These are phyloP conservation scores for Tapera naevia DNA, from an alignment of 2,797 vertebrate genomes.

Conservation along the genomic window DNA sequence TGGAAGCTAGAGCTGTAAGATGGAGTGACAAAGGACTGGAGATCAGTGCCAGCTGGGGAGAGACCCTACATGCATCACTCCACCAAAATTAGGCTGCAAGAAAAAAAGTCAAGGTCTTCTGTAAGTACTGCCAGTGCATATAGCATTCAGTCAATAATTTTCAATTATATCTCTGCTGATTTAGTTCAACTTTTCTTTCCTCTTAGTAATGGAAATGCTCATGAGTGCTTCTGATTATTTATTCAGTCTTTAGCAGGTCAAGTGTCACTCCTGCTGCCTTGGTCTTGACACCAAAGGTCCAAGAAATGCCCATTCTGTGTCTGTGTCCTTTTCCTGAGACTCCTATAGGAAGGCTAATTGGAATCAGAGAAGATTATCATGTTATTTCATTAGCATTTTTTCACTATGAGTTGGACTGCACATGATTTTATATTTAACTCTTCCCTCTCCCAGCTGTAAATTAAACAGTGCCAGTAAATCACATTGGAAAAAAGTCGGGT, in stretches of 20 bases:
- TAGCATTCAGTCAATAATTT: neutral
- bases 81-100: conserved; percentile 33
- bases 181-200: neutral
- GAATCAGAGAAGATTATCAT: neutral
- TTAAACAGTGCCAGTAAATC: neutral
- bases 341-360: neutral
- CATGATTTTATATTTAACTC: neutral
- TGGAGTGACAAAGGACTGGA: conserved; percentile 1
- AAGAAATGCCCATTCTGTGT: neutral
- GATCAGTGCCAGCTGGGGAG: neutral
- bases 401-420: neutral
- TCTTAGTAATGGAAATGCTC: neutral
- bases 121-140: neutral
- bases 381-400: neutral
- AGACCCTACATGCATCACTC: conserved; percentile 7
- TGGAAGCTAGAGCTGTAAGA: neutral
- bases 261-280: neutral
- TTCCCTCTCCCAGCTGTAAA: neutral
- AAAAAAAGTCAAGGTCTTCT: neutral
- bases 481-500: neutral
- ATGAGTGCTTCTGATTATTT: neutral
- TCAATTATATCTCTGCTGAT: neutral
- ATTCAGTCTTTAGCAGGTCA: neutral
- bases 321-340: neutral
- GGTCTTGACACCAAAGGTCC: neutral